Evolutionary conservation across 2,797 vertebrate species (phyloP), one percentile per base, ranked within the genome.

Genomic region (Chelonia mydas): DNA sequence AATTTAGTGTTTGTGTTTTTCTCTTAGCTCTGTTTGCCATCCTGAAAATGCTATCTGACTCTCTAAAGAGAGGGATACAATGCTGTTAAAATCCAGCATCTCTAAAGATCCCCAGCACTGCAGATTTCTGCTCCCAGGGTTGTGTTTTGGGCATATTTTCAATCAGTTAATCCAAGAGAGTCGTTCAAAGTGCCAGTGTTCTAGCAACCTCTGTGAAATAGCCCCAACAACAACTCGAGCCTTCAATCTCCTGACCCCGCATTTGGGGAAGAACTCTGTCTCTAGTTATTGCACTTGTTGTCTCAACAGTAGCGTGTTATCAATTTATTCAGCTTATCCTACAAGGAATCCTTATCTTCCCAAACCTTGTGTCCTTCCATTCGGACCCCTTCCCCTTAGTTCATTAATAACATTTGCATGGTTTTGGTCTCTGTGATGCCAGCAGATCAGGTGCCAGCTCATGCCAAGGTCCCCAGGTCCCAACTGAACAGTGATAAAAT

Each of bases 1-100:
- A 68, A 92, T 90, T 83, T 77, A 57, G 41, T 82, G 86, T 86
- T 65, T 81, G n/a, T 61, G 53, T 89, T 95, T 88, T 83, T 59
- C 83, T 93, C 55, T 82, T 90, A 89, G 89, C 89, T 95, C 80
- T 87, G 65, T 83, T 88, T 76, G 47, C 45, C 77, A 80, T 95
- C 53, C 5, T 87, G 41, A 72, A 17, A 93, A 86, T 78, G 65
- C 17, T 82, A 12, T 89, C 54, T 50, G 49, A 15, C 57, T 92
- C 49, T 86, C 84, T 87, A 27, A 41, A 87, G 87, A 47, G 72
- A 87, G 17, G n/a, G 65, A 57, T 6, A 55, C 83, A 88, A 3
- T 41, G 25, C 13, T 50, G 25, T 85, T 88, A 61, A 92, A 86
- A 79, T 68, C 15, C 77, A 87, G 17, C 61, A 55, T 93, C 13